Base-by-base conservation (phyloP, 2,113 vertebrate species). In the Thryonomys swinderianus region DNA sequence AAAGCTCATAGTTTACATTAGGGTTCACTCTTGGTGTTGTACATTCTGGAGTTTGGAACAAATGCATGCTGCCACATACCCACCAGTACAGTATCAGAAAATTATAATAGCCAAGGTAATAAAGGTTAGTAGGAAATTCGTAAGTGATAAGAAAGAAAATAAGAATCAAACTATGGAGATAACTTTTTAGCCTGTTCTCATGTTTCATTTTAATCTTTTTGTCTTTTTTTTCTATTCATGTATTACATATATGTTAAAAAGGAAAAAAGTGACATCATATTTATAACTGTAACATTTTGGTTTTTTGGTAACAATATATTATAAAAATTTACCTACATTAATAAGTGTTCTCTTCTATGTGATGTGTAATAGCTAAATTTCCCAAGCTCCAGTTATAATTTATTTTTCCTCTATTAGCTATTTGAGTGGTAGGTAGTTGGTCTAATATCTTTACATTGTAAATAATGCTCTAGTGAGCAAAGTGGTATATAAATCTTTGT, bases 371-470 rank as follows among this genome's bases (percentile, higher is more conserved):
- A 13, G 23, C 71, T 80, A 67, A 34, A 92, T 80, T 95, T 95
- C 11, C 21, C 32, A 71, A 84, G 16, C 71, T 87, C 42, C 78
- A 13, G 37, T 37, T 37, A 78, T 80, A 95, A 84, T 84, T 90
- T 62, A 84, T 84, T 78, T 88, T 81, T 81, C 82, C 94, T 96
- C 71, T 94, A 42, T 51, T 66, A 62, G 25, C 69, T 93, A 55
- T 48, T 80, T 88, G 78, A 42, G 27, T 95, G 48, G 20, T 62
- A 82, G 64, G 94, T 79, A 93, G 21, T 71, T 88, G 59, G 27
- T 74, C 55, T 73, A 88, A 90, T 85, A 71, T 79, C 64, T 91
- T 78, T 62, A 48, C 66, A 64, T 83, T 91, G 13, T 95, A 96
- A 92, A 90, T 74, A 93, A 93, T 80, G 42, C 27, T 87, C 62